Conservation (phyloP, 2,888 invertebrate genomes). For the Ennomos erosarius region DNA sequence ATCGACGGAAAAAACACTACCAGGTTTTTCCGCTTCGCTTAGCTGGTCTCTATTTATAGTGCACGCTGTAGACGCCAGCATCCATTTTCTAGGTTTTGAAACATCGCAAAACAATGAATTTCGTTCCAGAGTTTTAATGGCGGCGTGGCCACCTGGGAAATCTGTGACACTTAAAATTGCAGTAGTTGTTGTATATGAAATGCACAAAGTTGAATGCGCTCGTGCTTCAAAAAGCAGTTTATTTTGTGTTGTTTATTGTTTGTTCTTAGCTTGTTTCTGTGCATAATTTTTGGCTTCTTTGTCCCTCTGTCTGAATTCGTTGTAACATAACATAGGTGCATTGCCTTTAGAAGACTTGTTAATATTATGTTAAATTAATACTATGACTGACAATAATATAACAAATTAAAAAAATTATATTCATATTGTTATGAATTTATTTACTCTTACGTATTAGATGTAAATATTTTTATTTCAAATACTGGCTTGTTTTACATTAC, state of each 20-base stretch:
- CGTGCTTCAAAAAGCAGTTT: conserved; percentile 30
- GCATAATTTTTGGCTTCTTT: too few species aligned
- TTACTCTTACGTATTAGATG: too few species aligned
- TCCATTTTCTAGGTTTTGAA: conserved; percentile 19
- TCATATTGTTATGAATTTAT: too few species aligned
- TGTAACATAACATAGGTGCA: too few species aligned
- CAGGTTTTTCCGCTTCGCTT: conserved; percentile 2
- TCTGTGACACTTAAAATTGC: conserved; percentile 39
- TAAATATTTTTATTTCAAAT: too few species aligned
- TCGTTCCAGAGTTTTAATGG: conserved; percentile 37
- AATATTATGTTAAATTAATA: too few species aligned
- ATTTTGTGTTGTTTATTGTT: conserved; percentile 10
- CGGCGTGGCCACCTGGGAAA: conserved; percentile 36
- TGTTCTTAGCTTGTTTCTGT: conserved; percentile 1
- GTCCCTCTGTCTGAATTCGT: too few species aligned
- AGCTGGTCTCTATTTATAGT: conserved; percentile 4
- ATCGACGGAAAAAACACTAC: not conserved
- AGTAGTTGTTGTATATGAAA: conserved; percentile 38
- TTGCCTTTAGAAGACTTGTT: too few species aligned
- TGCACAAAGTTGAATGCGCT: conserved; percentile 33
- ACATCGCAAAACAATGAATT: conserved; percentile 39
- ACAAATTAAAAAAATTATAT: too few species aligned
- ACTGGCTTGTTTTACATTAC: too few species aligned
- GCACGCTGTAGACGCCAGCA: conserved; percentile 8
- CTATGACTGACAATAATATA: too few species aligned